These are phyloP conservation scores for Muraenolepis orangiensis DNA, from an alignment of 2,797 vertebrate species.

Conservation along the genomic window DNA sequence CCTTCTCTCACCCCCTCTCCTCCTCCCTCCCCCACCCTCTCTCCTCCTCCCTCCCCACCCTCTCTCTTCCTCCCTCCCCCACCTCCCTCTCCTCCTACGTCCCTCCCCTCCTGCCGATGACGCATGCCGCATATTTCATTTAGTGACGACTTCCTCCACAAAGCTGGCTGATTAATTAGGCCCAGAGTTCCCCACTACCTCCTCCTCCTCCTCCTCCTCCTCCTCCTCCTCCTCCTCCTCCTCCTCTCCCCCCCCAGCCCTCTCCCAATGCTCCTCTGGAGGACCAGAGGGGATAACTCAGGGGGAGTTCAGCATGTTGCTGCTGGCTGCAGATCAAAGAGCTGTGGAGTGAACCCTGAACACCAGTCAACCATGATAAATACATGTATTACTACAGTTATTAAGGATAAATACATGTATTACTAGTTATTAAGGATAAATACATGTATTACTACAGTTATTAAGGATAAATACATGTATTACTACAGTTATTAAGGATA, in stretches of 20 bases:
- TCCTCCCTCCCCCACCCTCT: conserved; percentile 9
- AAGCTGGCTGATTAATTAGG: conserved; percentile 80
- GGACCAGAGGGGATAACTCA: neutral
- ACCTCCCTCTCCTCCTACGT: conserved; percentile 63
- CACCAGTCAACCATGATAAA: too few relatives aligned
- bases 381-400: too few relatives aligned
- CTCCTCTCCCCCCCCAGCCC: neutral
- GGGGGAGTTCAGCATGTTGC: neutral
- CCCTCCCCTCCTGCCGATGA: conserved; percentile 42
- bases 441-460: too few relatives aligned
- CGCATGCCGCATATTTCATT: conserved; percentile 81
- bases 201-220: conserved; percentile 9
- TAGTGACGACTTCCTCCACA: conserved; percentile 90
- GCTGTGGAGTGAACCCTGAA: neutral
- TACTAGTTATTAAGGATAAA: too few relatives aligned
- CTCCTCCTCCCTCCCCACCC: too few relatives aligned
- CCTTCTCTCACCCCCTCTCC: conserved; percentile 9
- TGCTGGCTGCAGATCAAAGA: neutral
- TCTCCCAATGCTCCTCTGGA: neutral
- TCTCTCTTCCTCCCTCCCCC: conserved; percentile 44
- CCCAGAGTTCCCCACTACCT: conserved; percentile 50
- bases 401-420: too few relatives aligned
- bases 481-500: too few relatives aligned
- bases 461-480: too few relatives aligned
- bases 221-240: conserved; percentile 11